Evolutionary conservation across 2,888 invertebrate genomes (phyloP).

Genomic region (Dichetophora obliterata): DNA sequence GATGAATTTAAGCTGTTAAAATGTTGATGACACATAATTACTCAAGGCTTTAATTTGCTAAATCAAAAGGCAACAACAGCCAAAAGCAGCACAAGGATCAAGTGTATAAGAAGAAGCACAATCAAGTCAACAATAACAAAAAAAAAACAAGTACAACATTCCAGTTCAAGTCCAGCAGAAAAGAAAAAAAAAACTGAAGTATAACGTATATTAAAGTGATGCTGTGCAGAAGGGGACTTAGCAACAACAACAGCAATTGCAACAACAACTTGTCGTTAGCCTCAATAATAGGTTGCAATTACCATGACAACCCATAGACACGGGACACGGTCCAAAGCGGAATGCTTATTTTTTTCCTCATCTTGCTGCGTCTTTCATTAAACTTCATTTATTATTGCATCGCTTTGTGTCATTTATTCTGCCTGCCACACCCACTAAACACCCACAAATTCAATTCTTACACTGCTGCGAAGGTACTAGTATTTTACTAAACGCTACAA

Average conservation of each 20-base stretch:
- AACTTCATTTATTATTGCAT: background rate
- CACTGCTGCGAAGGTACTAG: background rate
- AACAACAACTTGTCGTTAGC: slow-evolving; percentile 22
- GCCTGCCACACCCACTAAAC: background rate
- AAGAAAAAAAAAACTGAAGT: slow-evolving; percentile 1
- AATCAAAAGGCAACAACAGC: slow-evolving; percentile 16
- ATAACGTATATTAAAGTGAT: slow-evolving; percentile 13
- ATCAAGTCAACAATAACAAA: background rate
- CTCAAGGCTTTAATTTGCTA: slow-evolving; percentile 34
- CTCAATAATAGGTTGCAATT: slow-evolving; percentile 30
- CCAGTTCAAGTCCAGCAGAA: slow-evolving; percentile 5
- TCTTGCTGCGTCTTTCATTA: background rate
- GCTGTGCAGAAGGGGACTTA: background rate
- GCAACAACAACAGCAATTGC: background rate
- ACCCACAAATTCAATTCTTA: background rate
- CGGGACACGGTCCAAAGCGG: background rate
- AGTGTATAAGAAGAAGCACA: background rate
- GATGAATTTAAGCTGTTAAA: slow-evolving; percentile 30
- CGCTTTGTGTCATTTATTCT: background rate
- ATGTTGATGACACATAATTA: slow-evolving; percentile 29
- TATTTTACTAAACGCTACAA: slow-evolving; percentile 12
- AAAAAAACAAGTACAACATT: background rate
- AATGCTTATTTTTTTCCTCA: background rate
- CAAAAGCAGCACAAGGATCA: background rate
- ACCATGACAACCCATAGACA: slow-evolving; percentile 23